These are phyloP conservation scores for Erebia palarica DNA, from an alignment of 2,888 invertebrate genomes.

Conservation along the genomic window DNA sequence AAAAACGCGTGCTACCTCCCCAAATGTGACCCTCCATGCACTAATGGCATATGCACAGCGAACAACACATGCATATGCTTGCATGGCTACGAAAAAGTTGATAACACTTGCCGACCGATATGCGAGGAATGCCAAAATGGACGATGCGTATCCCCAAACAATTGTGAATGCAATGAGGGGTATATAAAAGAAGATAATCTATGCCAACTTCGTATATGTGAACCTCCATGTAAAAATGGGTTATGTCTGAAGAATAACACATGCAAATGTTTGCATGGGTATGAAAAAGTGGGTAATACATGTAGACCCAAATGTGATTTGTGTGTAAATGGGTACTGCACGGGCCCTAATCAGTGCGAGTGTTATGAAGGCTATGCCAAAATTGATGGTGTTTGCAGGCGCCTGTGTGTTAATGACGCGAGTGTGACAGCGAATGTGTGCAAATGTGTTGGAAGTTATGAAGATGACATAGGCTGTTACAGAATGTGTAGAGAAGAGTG, in stretches of 20 bases:
- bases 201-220: conserved; percentile 56
- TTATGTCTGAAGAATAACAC: conserved; percentile 56
- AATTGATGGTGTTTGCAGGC: conserved; percentile 3
- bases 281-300: conserved; percentile 42
- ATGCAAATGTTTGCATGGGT: conserved; percentile 58
- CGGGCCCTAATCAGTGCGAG: neutral
- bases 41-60: conserved; percentile 54
- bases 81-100: conserved; percentile 46
- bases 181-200: conserved; percentile 58
- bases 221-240: conserved; percentile 55
- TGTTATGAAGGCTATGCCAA: neutral
- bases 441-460: conserved; percentile 66
- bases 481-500: conserved; percentile 47
- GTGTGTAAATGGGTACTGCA: conserved; percentile 52
- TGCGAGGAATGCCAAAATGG: conserved; percentile 50
- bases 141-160: conserved; percentile 76
- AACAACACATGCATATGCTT: conserved; percentile 63
- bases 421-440: conserved; percentile 62
- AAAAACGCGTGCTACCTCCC: conserved; percentile 61
- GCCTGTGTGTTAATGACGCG: neutral
- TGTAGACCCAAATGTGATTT: conserved; percentile 44
- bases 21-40: conserved; percentile 55
- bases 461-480: conserved; percentile 43
- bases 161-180: conserved; percentile 82
- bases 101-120: conserved; percentile 44